These are phyloP conservation scores for Morus bassanus DNA, from an alignment of 2,797 vertebrate species.

Conservation along the genomic window DNA sequence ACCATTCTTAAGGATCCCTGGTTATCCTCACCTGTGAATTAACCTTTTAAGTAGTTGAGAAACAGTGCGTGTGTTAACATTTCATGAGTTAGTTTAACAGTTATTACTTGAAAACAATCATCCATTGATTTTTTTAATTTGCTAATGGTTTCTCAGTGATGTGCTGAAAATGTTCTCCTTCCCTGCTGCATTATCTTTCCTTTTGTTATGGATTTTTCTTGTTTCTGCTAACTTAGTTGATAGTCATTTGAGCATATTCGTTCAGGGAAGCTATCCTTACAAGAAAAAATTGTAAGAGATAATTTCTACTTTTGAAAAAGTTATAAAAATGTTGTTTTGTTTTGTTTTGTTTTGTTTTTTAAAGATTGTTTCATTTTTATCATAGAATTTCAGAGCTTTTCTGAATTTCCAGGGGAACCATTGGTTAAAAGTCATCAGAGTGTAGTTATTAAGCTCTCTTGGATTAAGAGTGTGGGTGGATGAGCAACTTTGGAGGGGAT, in stretches of 20 bases:
- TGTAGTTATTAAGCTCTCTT: conserved; percentile 28
- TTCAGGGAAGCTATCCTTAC: neutral
- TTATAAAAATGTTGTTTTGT: neutral
- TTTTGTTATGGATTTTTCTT: neutral
- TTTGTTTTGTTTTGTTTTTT: neutral
- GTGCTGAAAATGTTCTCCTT: neutral
- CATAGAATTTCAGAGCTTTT: neutral
- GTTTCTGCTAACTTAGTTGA: neutral
- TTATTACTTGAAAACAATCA: neutral
- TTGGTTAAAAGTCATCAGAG: neutral
- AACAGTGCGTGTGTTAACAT: neutral
- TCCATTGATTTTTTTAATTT: neutral
- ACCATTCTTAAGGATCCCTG: neutral
- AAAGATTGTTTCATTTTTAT: neutral
- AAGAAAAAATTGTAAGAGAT: neutral
- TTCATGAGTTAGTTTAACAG: neutral
- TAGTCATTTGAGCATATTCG: neutral
- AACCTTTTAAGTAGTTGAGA: neutral
- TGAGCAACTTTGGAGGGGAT: conserved; percentile 33
- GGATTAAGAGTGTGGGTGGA: neutral
- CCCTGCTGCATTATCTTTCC: neutral
- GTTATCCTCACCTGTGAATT: neutral
- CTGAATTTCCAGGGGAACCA: neutral
- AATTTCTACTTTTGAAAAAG: neutral
- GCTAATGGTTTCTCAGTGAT: neutral